Conservation (phyloP, 2,888 invertebrate species). For the Chorisops tibialis region DNA sequence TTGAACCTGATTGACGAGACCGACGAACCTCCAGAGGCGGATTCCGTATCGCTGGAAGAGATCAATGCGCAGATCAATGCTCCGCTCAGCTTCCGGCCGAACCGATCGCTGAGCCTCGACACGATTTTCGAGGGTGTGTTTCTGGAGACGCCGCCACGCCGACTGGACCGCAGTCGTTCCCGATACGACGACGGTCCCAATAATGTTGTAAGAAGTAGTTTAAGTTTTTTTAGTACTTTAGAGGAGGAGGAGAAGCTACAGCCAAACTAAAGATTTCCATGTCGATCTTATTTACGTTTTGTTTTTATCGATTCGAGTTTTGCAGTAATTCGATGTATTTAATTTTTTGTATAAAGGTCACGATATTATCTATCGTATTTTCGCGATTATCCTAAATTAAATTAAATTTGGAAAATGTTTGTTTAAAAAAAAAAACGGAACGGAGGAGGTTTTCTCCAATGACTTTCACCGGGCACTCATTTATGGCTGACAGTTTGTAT, state of each 20-base stretch:
- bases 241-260: constrained; percentile 15
- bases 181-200: constrained; percentile 36
- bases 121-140: constrained; percentile 51
- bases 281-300: too few relatives aligned
- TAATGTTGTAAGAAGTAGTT: constrained; percentile 3
- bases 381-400: too few relatives aligned
- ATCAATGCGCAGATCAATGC: constrained; percentile 49
- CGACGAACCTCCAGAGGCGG: constrained; percentile 35
- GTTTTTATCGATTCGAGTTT: too few relatives aligned
- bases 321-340: too few relatives aligned
- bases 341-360: too few relatives aligned
- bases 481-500: too few relatives aligned
- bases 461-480: too few relatives aligned
- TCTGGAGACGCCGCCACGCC: constrained; percentile 45
- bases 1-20: not conserved
- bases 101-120: constrained; percentile 42
- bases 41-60: constrained; percentile 46
- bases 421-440: too few relatives aligned
- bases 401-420: too few relatives aligned
- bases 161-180: not conserved
- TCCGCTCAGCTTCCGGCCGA: constrained; percentile 39
- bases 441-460: too few relatives aligned
- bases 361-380: too few relatives aligned
- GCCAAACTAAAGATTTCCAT: not conserved
- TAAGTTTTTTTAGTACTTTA: not conserved